Base-by-base conservation (phyloP, 2,888 invertebrate species). In the Agapetus fuscipes region DNA sequence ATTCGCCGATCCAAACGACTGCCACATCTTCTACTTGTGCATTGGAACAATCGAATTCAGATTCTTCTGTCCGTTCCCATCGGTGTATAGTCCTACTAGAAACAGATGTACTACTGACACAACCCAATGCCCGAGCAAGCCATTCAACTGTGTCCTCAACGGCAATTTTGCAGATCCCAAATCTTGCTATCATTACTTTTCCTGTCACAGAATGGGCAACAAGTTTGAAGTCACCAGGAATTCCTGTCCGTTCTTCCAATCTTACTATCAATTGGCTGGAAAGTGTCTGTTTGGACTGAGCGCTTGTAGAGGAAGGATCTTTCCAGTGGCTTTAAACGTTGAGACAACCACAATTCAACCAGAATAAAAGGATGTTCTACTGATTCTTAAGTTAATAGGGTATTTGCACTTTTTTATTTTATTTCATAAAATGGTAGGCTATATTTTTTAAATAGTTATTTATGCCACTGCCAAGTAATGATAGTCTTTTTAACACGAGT, bases 11-110 rank as follows among this genome's bases (percentile, higher is more conserved):
- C 32, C 28, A 10, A 13, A 13, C 11, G 28, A 41, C 16, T 41
- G 41, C 13, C 41, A 41, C n/a, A 15, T 31, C 2, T 41, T 28
- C 13, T 33, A 41, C 28, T 14, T 9, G 11, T 41, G 41, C 7
- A 2, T 27, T 6, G 41, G 41, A 13, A n/a, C 26, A 15, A 14
- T 27, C 2, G 30, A 24, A 16, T 7, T 36, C 3, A 32, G 2
- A 11, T 17, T 31, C 3, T n/a, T 13, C 10, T 41, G 41, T 15
- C 20, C 28, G 11, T 27, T 17, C 10, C 13, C 27, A 20, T 7
- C 17, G 3, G 41, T 41, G 7, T 41, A 32, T 11, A 36, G 32
- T n/a, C 9, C 31, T 11, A n/a, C 27, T 9, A n/a, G 14, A 12
- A 16, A 27, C 10, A 25, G 5, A 6, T 41, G 41, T 14, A 29